Percentiles rank a stretch among this genome's conserved stretches.
phyloP scores from a whole-genome alignment of 2,888 invertebrate species.

The Drosophila niveifrons region DNA sequence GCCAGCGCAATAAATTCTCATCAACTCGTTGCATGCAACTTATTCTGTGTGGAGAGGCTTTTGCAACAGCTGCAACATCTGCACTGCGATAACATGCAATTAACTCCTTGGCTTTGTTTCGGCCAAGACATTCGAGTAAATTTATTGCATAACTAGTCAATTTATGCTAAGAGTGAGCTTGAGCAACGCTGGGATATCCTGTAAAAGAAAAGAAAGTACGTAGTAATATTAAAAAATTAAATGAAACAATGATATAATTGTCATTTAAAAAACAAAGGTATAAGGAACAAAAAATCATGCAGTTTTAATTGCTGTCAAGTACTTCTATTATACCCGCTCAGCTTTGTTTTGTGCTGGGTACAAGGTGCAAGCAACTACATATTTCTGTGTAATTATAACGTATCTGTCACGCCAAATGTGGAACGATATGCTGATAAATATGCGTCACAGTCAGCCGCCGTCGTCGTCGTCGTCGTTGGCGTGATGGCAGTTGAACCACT shows the following conservation, averaged over 20 bases:
- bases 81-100: slow-evolving; percentile 62
- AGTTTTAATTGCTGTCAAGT: neutral
- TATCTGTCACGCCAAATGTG: slow-evolving; percentile 25
- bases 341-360: neutral
- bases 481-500: slow-evolving; percentile 7
- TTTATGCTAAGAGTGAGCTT: neutral
- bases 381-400: slow-evolving; percentile 51
- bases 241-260: no score
- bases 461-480: no score
- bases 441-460: slow-evolving; percentile 18
- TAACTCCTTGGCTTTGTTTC: slow-evolving; percentile 52
- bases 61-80: slow-evolving; percentile 42
- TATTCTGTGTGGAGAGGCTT: slow-evolving; percentile 39
- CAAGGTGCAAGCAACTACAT: slow-evolving; percentile 9
- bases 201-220: no score
- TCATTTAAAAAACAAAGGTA: no score
- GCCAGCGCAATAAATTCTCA: slow-evolving; percentile 62
- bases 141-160: slow-evolving; percentile 42
- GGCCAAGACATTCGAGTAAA: slow-evolving; percentile 41
- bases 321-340: neutral
- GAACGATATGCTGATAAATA: slow-evolving; percentile 24
- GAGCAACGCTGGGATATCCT: neutral
- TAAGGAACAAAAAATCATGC: no score
- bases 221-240: neutral
- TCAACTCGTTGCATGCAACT: slow-evolving; percentile 55